Conservation (phyloP, 2,113 vertebrate species). For the Tachysurus fulvidraco region DNA sequence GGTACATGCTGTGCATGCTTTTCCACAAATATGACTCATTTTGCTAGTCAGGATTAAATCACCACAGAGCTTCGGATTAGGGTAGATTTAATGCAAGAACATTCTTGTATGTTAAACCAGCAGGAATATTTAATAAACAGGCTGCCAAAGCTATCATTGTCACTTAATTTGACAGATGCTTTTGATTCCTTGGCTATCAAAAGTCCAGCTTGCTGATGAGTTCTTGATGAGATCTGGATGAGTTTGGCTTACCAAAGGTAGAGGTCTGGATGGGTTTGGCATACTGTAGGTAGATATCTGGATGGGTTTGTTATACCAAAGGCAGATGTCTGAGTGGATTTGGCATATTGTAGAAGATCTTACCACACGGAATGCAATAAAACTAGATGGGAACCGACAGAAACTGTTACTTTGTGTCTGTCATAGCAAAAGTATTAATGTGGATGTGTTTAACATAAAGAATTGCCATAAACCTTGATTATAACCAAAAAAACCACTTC, state of each 20-base stretch:
- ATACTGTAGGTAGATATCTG: no score
- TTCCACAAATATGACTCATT: background rate
- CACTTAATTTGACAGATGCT: background rate
- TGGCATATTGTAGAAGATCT: background rate
- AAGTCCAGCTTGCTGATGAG: background rate
- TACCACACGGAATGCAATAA: background rate
- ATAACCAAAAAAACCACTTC: background rate
- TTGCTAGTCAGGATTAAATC: slow-evolving; percentile 1
- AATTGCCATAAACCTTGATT: background rate
- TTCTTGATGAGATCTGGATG: background rate
- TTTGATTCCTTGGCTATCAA: background rate
- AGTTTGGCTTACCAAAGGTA: background rate
- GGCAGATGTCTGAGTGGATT: background rate
- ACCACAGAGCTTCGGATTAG: background rate
- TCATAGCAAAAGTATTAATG: background rate
- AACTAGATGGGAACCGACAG: background rate
- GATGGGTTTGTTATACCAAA: background rate
- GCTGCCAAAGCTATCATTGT: background rate
- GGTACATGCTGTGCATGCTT: background rate
- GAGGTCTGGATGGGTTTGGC: background rate
- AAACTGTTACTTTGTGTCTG: background rate
- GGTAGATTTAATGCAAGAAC: background rate
- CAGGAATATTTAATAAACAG: background rate
- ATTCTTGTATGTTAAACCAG: background rate
- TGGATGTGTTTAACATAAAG: background rate